These are phyloP conservation scores for Sciaenops ocellatus DNA, from an alignment of 2,797 vertebrate species.

Conservation along the genomic window DNA sequence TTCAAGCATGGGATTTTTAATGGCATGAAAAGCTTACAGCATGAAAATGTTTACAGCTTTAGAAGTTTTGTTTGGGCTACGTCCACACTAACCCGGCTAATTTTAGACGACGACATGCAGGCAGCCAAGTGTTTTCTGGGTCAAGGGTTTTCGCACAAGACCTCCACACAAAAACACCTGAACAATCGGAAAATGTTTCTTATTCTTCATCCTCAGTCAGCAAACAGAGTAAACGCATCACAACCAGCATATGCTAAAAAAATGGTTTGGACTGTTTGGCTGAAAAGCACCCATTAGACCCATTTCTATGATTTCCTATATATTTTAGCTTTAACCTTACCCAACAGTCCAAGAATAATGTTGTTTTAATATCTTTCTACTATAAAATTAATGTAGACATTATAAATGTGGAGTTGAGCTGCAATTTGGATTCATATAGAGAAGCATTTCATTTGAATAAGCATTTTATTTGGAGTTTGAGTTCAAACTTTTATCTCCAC, in stretches of 20 bases:
- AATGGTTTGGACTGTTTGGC: background rate
- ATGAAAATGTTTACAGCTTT: conserved; percentile 69
- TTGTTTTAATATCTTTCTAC: background rate
- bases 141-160: background rate
- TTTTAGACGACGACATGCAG: background rate
- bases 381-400: background rate
- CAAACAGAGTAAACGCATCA: background rate
- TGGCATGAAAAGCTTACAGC: conserved; percentile 70
- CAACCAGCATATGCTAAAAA: background rate
- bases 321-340: background rate
- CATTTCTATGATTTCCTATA: background rate
- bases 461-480: background rate
- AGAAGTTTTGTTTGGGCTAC: conserved; percentile 8
- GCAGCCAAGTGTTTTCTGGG: background rate
- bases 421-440: background rate
- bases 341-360: background rate
- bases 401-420: background rate
- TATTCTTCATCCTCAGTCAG: background rate
- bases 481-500: too few relatives aligned
- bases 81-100: conserved; percentile 18
- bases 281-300: background rate
- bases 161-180: background rate
- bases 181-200: background rate
- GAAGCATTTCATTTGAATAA: background rate
- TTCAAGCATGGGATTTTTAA: conserved; percentile 42